Base-by-base conservation (phyloP, 1,140 invertebrate genomes). In the Penaeus vannamei region DNA sequence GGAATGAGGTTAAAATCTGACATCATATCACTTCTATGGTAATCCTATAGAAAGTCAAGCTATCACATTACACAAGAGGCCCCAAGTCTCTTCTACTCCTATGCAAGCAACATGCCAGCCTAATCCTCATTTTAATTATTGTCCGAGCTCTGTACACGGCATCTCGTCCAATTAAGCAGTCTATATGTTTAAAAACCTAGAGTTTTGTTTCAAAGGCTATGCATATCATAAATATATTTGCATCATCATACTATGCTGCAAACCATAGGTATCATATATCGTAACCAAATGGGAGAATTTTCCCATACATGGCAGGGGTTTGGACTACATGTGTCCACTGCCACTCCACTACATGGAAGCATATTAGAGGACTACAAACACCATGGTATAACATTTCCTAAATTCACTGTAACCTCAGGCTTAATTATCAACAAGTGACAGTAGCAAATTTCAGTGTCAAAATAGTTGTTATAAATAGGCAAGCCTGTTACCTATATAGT, bases 391-490 rank as follows among this genome's bases (percentile, higher is more conserved):
- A n/a, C 79, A 81, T 59, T 19, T 26, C 29, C 29, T 59, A 59
- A 59, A 59, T 32, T 59, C 53, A n/a, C 20, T 79, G n/a, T 26
- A 81, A 59, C 60, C 29, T n/a, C n/a, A 81, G 42, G 36, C 53
- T n/a, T 42, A 59, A 46, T 29, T 53, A 53, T n/a, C 60, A 81
- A 53, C 79, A 81, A 81, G 79, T 53, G 60, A 81, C 79, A 81
- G 53, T 20, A 81, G 79, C 32, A 81, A 81, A 53, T 26, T 46
- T 81, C 42, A 59, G 42, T 26, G 53, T 53, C 42, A 46, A 53
- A 59, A 81, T 59, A n/a, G 36, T 85, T 60, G 72, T 59, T 60
- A 85, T 85, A 85, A 77, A 60, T 85, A 77, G 14, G 42, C 26
- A 32, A 83, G 20, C 32, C 61, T 59, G 72, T 77, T 60, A 77